These are phyloP conservation scores for Trisateles emortualis DNA, from an alignment of 2,888 invertebrate genomes.

Conservation along the genomic window DNA sequence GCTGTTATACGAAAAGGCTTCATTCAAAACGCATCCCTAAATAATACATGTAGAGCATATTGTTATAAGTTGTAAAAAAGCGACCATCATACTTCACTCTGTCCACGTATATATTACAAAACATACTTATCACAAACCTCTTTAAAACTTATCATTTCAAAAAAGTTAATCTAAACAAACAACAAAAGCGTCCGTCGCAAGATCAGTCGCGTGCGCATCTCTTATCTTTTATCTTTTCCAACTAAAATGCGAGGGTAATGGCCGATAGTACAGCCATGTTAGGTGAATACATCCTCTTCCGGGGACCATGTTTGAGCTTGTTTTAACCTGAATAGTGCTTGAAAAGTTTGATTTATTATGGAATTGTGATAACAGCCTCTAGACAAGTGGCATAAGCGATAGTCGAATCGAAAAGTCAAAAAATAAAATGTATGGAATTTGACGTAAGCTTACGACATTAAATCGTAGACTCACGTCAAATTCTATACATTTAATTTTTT, in stretches of 20 bases:
- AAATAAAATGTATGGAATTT: no score
- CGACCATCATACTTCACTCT: not conserved
- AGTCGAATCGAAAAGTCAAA: no score
- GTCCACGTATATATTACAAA: not conserved
- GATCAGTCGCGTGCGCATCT: constrained; percentile 45
- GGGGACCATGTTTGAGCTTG: constrained; percentile 22
- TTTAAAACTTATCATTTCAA: constrained; percentile 4
- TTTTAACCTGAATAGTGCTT: constrained; percentile 31
- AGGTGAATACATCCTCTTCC: constrained; percentile 47
- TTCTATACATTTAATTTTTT: no score
- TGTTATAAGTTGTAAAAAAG: no score
- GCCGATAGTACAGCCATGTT: constrained; percentile 36
- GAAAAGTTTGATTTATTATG: constrained; percentile 40
- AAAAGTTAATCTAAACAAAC: constrained; percentile 25
- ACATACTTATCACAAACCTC: not conserved
- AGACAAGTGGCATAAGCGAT: no score
- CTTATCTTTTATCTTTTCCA: constrained; percentile 27
- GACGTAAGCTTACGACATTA: no score
- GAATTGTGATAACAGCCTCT: constrained; percentile 13
- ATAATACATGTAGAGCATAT: no score
- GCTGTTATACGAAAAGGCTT: no score
- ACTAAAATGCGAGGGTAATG: constrained; percentile 28
- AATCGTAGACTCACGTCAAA: no score
- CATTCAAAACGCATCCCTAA: no score
- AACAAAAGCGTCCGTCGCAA: constrained; percentile 33